Base-by-base conservation (phyloP, 2,113 vertebrate genomes). In the Tichodroma muraria region DNA sequence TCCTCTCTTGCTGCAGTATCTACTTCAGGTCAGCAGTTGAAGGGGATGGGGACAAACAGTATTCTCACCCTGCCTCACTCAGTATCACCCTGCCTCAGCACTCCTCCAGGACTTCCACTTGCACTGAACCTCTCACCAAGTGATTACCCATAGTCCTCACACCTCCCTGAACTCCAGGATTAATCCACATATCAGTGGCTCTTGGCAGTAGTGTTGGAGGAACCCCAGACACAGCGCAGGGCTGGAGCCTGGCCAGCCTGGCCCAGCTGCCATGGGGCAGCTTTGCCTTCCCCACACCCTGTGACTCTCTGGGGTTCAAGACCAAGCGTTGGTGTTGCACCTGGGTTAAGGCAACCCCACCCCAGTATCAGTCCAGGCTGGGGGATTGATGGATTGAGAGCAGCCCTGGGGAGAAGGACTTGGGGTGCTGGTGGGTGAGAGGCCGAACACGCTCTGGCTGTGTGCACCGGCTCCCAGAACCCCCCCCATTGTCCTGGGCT, bases 1-100 rank as follows among this genome's bases (percentile, higher is more conserved):
- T 98, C 94, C 97, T 98, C 35, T 98, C 98, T 80, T 97, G 97
- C 94, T 98, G 98, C 95, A 98, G 98, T 64, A 93, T 93, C 72
- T 99, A 98, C 54, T 99, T 99, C 95, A 97, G 98, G 98, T 98
- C 69, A 96, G 97, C 71, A 38, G 64, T 33, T 19, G 49, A 31
- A 30, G 42, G 72, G 22, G 19, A n/a, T 2, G 5, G 82, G 75
- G 45, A 33, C 45, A 77, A 37, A 37, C 3, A 14, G n/a, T 3
- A 30, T 28, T 25, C 22, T n/a, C n/a, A n/a, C n/a, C n/a, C n/a
- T n/a, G n/a, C 88, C 45, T 7, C 13, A 22, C 7, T 76, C 19
- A 40, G 9, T n/a, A 16, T 31, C 80, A 37, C 8, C 3, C 18
- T 5, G 24, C 38, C 57, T 30, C 30, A 23, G 25, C 2, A 6